Evolutionary conservation across 1,140 invertebrate genomes (phyloP).

Genomic region (Bombyx mandarina): DNA sequence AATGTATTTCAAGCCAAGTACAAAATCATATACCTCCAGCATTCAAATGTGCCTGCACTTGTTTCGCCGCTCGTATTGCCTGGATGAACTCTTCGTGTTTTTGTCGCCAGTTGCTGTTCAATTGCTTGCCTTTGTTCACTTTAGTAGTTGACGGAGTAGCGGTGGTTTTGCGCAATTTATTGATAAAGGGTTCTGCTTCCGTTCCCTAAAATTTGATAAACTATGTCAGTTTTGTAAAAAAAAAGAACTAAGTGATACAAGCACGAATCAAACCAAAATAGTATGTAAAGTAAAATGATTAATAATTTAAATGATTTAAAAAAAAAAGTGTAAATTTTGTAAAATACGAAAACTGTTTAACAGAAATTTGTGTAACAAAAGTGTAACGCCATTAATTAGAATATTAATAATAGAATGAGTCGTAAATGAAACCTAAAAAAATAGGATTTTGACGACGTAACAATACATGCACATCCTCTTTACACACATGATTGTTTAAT

Average conservation of each 20-base stretch:
- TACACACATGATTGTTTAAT: too few relatives aligned
- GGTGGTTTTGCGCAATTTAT: conserved; percentile 51
- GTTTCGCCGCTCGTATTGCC: conserved; percentile 90
- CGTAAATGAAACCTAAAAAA: too few relatives aligned
- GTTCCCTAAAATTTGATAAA: conserved; percentile 76
- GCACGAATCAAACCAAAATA: too few relatives aligned
- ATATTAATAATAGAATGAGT: too few relatives aligned
- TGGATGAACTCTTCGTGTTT: conserved; percentile 95
- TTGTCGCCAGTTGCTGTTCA: conserved; percentile 84
- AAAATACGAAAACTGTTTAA: neutral
- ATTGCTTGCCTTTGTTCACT: conserved; percentile 27
- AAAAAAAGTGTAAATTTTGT: neutral
- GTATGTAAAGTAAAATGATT: neutral
- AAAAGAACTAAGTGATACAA: too few relatives aligned
- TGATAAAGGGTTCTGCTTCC: conserved; percentile 84
- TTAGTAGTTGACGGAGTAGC: conserved; percentile 26
- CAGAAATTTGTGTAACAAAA: neutral
- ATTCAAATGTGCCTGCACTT: conserved; percentile 86
- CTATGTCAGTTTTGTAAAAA: neutral
- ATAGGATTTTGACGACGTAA: too few relatives aligned
- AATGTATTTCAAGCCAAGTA: too few relatives aligned
- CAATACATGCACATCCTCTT: too few relatives aligned
- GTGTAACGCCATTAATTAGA: neutral
- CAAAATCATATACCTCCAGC: conserved; percentile 75
- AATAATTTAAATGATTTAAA: neutral